phyloP scores from a whole-genome alignment of 2,888 invertebrate genomes.

The Schrankia costaestrigalis region DNA sequence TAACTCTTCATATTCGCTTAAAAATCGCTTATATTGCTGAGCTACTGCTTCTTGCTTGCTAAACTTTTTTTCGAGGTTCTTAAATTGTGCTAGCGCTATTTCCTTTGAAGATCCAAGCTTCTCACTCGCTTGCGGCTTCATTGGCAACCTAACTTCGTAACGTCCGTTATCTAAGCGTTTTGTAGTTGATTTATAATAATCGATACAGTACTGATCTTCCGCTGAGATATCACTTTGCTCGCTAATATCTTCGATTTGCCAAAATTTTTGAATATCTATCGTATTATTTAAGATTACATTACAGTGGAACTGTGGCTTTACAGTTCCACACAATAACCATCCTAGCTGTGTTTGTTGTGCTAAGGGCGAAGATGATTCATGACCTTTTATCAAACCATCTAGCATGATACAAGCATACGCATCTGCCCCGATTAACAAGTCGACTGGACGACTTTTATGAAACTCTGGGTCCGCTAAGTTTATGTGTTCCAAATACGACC shows the following conservation, averaged over 20 bases:
- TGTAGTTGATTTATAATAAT: constrained; percentile 2
- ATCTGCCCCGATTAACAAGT: background rate
- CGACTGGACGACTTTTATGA: background rate
- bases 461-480: constrained; percentile 1
- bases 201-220: constrained; percentile 1
- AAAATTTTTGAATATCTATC: constrained; percentile 1
- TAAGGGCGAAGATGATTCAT: background rate
- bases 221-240: background rate
- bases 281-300: constrained; percentile 3
- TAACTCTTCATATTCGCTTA: background rate
- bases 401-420: background rate
- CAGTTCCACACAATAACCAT: background rate
- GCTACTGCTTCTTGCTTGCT: background rate
- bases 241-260: constrained; percentile 3
- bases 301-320: background rate
- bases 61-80: background rate
- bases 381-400: background rate
- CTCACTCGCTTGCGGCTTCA: background rate
- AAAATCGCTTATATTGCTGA: background rate
- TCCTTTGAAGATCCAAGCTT: background rate
- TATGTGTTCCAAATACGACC: background rate
- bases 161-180: background rate
- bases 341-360: background rate
- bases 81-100: constrained; percentile 1
- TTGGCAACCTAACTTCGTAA: constrained; percentile 3